Evolutionary conservation across 2,888 invertebrate genomes (phyloP).

Genomic region (Melanophora roralis): DNA sequence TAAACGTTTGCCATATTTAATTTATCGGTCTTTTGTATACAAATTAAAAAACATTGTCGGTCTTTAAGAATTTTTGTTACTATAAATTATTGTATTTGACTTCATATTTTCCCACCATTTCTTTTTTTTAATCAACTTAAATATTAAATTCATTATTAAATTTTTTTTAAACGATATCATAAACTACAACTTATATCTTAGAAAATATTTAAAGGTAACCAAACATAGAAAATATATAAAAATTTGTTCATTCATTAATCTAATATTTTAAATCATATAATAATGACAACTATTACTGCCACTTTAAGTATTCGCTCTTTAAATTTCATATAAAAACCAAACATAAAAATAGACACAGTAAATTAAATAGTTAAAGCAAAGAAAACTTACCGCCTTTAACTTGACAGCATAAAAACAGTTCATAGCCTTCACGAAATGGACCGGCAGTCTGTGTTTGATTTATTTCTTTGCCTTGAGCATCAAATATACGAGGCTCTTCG

Average conservation of each 20-base stretch:
- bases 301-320: not conserved
- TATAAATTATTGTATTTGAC: too few species aligned
- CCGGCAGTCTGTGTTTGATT: conserved; percentile 82
- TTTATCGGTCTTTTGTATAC: too few species aligned
- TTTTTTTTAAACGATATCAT: too few species aligned
- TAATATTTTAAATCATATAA: not conserved
- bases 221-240: too few species aligned
- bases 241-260: conserved; percentile 7
- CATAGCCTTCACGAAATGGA: conserved; percentile 91
- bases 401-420: conserved; percentile 89
- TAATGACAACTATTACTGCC: conserved; percentile 1
- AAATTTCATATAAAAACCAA: not conserved
- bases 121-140: too few species aligned
- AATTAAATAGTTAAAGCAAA: not conserved
- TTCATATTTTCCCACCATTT: too few species aligned
- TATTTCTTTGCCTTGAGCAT: conserved; percentile 89
- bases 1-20: too few species aligned
- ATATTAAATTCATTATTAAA: too few species aligned
- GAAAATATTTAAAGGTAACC: too few species aligned
- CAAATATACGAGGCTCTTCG: conserved; percentile 87
- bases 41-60: too few species aligned
- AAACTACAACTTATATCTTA: too few species aligned
- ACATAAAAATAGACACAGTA: not conserved
- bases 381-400: conserved; percentile 87
- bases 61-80: too few species aligned